These are phyloP conservation scores for Eupsilia transversa DNA, from an alignment of 2,888 invertebrate genomes.

Conservation along the genomic window DNA sequence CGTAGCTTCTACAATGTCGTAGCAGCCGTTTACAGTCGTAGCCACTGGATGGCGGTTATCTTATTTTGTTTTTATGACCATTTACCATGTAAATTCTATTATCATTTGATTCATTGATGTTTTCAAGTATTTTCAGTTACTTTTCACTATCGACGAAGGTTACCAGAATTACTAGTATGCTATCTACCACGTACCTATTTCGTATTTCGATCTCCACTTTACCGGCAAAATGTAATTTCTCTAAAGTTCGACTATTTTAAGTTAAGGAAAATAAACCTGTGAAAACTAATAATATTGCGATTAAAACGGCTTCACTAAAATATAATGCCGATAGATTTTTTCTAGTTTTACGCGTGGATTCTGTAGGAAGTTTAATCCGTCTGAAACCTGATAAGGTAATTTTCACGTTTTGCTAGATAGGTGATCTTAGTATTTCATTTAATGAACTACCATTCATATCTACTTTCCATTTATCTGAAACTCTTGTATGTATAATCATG, in stretches of 20 bases:
- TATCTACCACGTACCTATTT: neutral
- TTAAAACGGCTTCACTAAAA: neutral
- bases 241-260: slow-evolving; percentile 3
- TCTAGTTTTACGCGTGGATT: neutral
- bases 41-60: slow-evolving; percentile 34
- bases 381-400: neutral
- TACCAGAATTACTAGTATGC: neutral
- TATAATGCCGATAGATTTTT: too few species aligned
- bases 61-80: too few species aligned
- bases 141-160: neutral
- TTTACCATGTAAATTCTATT: neutral
- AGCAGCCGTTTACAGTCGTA: slow-evolving; percentile 5
- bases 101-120: neutral
- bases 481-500: neutral
- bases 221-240: neutral
- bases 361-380: too few species aligned
- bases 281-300: neutral
- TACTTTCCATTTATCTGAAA: neutral
- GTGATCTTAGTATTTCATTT: neutral
- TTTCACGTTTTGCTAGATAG: neutral
- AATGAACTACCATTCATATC: neutral
- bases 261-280: neutral
- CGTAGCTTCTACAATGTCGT: neutral
- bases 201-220: neutral
- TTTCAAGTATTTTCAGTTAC: neutral